phyloP scores from a whole-genome alignment of 2,113 vertebrate species.

The Excalfactoria chinensis region DNA sequence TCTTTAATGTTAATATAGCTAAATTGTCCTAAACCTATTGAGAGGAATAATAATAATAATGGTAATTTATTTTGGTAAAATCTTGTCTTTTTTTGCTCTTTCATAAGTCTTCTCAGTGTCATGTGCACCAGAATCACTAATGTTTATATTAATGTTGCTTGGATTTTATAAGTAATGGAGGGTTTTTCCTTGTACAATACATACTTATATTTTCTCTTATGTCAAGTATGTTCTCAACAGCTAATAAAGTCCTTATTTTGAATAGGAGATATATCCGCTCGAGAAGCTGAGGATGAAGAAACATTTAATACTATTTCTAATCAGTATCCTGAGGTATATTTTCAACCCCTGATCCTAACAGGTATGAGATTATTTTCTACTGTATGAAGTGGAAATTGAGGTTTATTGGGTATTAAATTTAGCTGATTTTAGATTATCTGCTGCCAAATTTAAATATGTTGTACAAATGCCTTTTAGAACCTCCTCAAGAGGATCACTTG shows the following conservation, averaged over 20 bases:
- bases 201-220: background rate
- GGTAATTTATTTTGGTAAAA: background rate
- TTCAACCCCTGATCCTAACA: slow-evolving; percentile 87
- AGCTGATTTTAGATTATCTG: background rate
- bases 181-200: background rate
- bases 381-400: background rate
- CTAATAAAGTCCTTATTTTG: slow-evolving; percentile 55
- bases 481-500: slow-evolving; percentile 95
- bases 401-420: background rate
- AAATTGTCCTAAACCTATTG: background rate
- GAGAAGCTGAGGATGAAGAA: slow-evolving; percentile 72
- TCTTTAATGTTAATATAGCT: background rate
- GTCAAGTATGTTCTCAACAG: background rate
- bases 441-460: background rate
- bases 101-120: background rate
- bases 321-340: slow-evolving; percentile 89
- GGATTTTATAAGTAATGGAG: background rate
- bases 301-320: slow-evolving; percentile 81
- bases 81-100: background rate
- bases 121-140: background rate
- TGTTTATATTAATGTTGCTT: background rate
- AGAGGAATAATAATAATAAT: background rate
- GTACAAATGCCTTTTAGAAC: slow-evolving; percentile 81
- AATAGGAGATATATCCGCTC: slow-evolving; percentile 81
- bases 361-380: slow-evolving; percentile 78